Conservation (phyloP, 2,888 invertebrate genomes). For the Mythimna ferrago region DNA sequence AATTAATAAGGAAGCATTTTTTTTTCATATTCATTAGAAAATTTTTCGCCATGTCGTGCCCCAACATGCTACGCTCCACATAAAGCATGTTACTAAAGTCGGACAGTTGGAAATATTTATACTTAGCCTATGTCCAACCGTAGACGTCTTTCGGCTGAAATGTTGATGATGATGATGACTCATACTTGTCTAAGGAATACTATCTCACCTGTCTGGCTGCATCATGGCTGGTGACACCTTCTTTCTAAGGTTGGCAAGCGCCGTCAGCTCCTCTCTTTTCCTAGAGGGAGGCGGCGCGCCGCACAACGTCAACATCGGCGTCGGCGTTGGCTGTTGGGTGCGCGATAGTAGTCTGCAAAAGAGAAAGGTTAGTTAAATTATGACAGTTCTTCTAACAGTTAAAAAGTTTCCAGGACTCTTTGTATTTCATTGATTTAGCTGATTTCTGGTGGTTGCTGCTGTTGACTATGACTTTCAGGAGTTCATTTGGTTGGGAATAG, state of each 20-base stretch:
- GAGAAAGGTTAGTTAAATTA: background rate
- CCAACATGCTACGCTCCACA: background rate
- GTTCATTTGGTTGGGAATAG: too few relatives aligned
- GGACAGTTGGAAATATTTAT: too few relatives aligned
- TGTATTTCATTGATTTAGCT: too few relatives aligned
- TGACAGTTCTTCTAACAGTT: background rate
- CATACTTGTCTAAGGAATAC: background rate
- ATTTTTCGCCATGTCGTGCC: too few relatives aligned
- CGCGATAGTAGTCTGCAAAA: conserved; percentile 74
- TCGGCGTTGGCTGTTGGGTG: conserved; percentile 78
- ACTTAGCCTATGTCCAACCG: too few relatives aligned
- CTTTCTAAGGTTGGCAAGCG: conserved; percentile 93
- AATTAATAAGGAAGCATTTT: background rate
- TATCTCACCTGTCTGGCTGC: conserved; percentile 78
- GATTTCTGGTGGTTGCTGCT: too few relatives aligned
- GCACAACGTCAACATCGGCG: conserved; percentile 85
- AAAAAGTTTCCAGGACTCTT: too few relatives aligned
- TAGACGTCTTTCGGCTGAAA: too few relatives aligned
- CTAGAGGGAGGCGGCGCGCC: conserved; percentile 92
- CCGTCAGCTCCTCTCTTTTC: conserved; percentile 93
- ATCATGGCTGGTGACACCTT: conserved; percentile 91
- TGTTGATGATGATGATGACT: too few relatives aligned
- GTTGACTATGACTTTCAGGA: too few relatives aligned
- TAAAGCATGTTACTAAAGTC: background rate
- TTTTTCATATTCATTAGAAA: too few relatives aligned